phyloP scores from a whole-genome alignment of 2,113 vertebrate genomes.

The Ptychochromis oligacanthus region DNA sequence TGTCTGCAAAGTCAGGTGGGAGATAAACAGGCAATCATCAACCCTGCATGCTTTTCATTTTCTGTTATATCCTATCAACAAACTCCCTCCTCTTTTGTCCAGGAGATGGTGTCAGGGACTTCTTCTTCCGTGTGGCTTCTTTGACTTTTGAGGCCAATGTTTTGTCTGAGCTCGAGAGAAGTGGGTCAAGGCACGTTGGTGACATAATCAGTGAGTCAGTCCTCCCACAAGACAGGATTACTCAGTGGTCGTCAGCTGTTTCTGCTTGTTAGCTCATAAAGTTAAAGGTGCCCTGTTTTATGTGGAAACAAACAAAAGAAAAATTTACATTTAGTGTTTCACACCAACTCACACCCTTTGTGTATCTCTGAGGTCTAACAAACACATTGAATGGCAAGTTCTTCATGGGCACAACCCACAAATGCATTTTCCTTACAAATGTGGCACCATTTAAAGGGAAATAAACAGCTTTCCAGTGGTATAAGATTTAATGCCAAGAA shows the following conservation, averaged over 20 bases:
- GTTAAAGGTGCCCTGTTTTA: neutral
- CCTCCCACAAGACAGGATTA: neutral
- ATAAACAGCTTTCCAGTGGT: too few species aligned
- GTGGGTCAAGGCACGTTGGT: slow-evolving; percentile 77
- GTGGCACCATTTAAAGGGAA: too few species aligned
- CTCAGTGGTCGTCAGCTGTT: neutral
- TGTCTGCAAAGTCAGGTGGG: slow-evolving; percentile 93
- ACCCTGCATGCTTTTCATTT: neutral
- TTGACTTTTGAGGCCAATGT: slow-evolving; percentile 92
- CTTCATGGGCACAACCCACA: too few species aligned
- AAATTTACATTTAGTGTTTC: neutral
- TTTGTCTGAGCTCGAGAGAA: slow-evolving; percentile 89
- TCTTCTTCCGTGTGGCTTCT: slow-evolving; percentile 93
- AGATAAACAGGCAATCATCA: neutral
- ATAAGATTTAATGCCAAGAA: too few species aligned
- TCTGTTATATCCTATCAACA: neutral
- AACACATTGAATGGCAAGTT: neutral
- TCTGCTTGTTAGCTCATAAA: neutral
- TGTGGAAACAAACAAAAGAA: neutral
- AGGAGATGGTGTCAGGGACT: slow-evolving; percentile 91
- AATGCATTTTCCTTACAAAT: too few species aligned
- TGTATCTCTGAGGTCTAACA: too few species aligned
- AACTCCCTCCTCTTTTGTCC: neutral
- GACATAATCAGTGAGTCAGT: slow-evolving; percentile 91
- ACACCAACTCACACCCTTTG: too few species aligned